Conservation (phyloP, 1,140 invertebrate species). For the Brachionus koreanus region DNA sequence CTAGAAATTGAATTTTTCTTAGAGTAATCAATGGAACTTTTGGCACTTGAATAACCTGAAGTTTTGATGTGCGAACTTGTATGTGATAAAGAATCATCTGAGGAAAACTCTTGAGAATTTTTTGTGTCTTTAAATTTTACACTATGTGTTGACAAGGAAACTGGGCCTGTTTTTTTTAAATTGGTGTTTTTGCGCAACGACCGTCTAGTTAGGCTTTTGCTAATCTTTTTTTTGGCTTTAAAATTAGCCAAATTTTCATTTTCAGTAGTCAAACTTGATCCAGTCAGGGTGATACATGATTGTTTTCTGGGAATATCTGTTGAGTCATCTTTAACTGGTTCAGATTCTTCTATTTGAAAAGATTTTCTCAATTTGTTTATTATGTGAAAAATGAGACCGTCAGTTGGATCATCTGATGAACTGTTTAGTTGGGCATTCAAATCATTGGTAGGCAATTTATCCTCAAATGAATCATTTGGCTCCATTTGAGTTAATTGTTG, state of each 20-base stretch:
- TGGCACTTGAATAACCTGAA: background rate
- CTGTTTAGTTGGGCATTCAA: background rate
- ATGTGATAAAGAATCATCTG: background rate
- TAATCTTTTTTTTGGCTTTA: background rate
- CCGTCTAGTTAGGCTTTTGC: background rate
- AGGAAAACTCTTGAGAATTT: background rate
- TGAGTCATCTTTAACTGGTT: background rate
- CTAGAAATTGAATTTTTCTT: constrained; percentile 33
- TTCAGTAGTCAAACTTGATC: background rate
- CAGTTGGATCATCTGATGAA: background rate
- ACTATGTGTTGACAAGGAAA: background rate
- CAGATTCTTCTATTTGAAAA: background rate
- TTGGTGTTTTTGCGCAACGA: background rate
- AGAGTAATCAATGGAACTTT: constrained; percentile 6
- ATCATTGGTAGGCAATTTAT: background rate
- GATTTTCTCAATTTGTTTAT: background rate
- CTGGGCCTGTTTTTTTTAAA: background rate
- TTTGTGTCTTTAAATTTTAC: constrained; percentile 4
- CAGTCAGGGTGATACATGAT: background rate
- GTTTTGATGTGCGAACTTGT: background rate
- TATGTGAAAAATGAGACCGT: background rate
- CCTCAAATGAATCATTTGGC: background rate
- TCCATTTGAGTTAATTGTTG: background rate
- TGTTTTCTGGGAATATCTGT: background rate
- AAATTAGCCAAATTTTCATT: background rate